Conservation (phyloP, 2,113 vertebrate species). For the Solea solea region DNA sequence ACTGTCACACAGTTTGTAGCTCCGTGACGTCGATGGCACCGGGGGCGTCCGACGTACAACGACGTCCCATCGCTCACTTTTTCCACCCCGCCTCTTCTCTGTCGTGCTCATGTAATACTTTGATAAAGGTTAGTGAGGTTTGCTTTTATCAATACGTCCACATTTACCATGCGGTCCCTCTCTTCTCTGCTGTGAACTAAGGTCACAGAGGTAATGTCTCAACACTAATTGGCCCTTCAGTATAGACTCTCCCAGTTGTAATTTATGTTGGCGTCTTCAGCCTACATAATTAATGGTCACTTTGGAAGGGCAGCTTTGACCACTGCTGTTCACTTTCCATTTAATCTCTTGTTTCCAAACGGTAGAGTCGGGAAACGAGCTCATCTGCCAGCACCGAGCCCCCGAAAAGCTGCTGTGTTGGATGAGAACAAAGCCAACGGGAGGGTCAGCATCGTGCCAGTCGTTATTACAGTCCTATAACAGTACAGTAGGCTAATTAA, state of each 20-base stretch:
- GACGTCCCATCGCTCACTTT: neutral
- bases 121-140: conserved; percentile 58
- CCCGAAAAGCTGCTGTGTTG: conserved; percentile 37
- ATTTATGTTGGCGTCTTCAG: conserved; percentile 40
- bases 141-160: conserved; percentile 28
- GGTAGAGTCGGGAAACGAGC: conserved; percentile 47
- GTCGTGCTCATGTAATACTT: conserved; percentile 24
- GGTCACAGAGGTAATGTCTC: conserved; percentile 49
- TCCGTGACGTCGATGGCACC: neutral
- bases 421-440: conserved; percentile 30
- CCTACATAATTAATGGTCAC: conserved; percentile 51
- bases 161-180: conserved; percentile 3
- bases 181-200: conserved; percentile 34
- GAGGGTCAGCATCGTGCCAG: conserved; percentile 40
- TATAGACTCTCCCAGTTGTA: conserved; percentile 24
- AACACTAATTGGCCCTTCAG: conserved; percentile 54
- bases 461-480: conserved; percentile 60
- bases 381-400: conserved; percentile 56
- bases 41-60: conserved; percentile 1
- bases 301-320: conserved; percentile 49
- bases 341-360: conserved; percentile 16
- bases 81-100: conserved; percentile 9
- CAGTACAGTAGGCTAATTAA: conserved; percentile 58
- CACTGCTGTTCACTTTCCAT: conserved; percentile 19
- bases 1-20: conserved; percentile 16